Base-by-base conservation (phyloP, 2,113 vertebrate genomes). In the Pipa parva region DNA sequence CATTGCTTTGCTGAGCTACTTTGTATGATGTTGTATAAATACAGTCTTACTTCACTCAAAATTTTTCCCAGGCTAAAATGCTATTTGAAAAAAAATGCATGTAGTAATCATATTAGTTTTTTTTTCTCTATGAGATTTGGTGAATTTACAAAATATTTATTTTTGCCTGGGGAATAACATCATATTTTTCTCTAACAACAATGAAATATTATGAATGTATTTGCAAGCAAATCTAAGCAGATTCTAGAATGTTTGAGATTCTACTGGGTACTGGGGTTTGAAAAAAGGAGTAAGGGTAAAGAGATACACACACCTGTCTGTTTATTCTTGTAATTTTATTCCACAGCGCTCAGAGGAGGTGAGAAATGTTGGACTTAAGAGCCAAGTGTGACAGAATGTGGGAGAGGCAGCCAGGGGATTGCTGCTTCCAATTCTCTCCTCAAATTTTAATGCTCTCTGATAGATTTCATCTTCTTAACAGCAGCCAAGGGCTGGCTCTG, bases 401-500 rank as follows among this genome's bases (percentile, higher is more conserved):
- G 58, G 66, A 45, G 66, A 54, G 5, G 66, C 26, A 61, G 48
- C 48, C 33, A 42, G 57, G 20, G 48, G 25, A 61, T 45, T 45
- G 48, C 58, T 45, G 66, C 49, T 61, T 70, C 49, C 66, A 70
- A 70, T 61, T 61, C 66, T 61, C 36, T 70, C 26, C 36, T 54
- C 66, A 54, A 54, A 54, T 58, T 29, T 60, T 54, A 60, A 70
- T 70, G 57, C 31, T 61, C 58, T 61, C 54, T 54, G 58, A 70
- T 54, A 70, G 48, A 70, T 61, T 70, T 61, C 57, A 70, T 70
- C 58, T 70, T 61, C 36, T 61, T 61, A 69, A 69, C 24, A 42
- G 57, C 66, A 29, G 66, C 66, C 66, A 70, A 61, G 48, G 45
- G 25, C 57, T 45, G 57, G 10, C 57, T 61, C 50, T 25, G 25